A percentile compares a stretch with the other conserved stretches of the same genome.
These are phyloP conservation scores for Hapalemur alaotrensis DNA, from an alignment of 2,797 vertebrate species.

Conservation along the genomic window DNA sequence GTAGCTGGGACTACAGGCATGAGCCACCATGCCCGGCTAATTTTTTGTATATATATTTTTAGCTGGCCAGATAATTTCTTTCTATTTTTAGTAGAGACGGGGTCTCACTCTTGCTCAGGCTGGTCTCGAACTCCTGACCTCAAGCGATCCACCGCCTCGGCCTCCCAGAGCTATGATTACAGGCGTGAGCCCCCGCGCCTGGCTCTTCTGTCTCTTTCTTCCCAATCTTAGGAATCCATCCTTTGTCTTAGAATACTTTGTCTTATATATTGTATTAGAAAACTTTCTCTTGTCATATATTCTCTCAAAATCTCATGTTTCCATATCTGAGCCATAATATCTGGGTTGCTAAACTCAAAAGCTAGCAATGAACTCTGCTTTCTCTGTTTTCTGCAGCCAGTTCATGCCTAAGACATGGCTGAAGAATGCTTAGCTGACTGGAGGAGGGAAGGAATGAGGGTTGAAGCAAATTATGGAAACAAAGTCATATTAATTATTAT, in stretches of 20 bases:
- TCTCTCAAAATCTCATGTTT: background rate
- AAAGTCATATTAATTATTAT: background rate
- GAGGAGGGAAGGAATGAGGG: background rate
- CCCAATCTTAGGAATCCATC: background rate
- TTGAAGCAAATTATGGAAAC: background rate
- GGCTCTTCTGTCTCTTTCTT: background rate
- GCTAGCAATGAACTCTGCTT: background rate
- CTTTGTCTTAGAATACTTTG: background rate
- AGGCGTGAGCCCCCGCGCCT: too few relatives aligned
- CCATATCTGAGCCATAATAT: background rate
- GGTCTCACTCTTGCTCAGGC: too few relatives aligned
- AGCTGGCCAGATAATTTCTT: too few relatives aligned
- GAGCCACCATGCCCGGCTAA: too few relatives aligned
- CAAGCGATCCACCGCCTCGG: too few relatives aligned
- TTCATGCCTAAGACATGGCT: background rate
- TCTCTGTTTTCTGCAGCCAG: background rate
- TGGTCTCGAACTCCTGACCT: too few relatives aligned
- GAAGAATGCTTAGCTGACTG: background rate
- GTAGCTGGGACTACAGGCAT: too few relatives aligned
- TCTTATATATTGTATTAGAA: background rate
- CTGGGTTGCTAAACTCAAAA: background rate
- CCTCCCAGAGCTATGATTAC: too few relatives aligned
- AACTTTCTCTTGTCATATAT: background rate
- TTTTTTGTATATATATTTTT: too few relatives aligned
- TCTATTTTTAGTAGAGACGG: too few relatives aligned